Base-by-base conservation (phyloP, 2,797 vertebrate genomes). In the Zalophus californianus region DNA sequence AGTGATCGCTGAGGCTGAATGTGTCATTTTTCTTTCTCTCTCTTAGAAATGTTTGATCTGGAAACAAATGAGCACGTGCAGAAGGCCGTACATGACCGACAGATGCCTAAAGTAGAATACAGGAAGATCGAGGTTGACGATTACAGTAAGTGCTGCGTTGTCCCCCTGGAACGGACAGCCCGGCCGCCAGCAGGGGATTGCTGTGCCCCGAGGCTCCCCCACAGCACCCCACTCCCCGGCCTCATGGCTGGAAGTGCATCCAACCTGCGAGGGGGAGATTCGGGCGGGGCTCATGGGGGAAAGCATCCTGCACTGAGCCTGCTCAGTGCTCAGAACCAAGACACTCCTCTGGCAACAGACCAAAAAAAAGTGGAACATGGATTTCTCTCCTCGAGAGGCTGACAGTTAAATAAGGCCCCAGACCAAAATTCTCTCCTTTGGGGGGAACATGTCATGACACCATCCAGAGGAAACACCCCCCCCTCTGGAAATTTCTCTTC, bases 71-170 rank as follows among this genome's bases (percentile, higher is more conserved):
- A 99, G 27, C 98, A 97, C 11, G 98, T 99, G 0, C 99, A 99
- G 98, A 68, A 88, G 92, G 98, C 99, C 0, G 98, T 99, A 86
- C 98, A 98, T 93, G 99, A 99, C 91, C 99, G 99, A 97, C 99
- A 99, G 99, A 99, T 99, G 99, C 99, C 99, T 44, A 99, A 91
- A 97, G 98, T 99, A 90, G 99, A 99, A 91, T 99, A 99, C 95
- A 94, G 86, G 96, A 99, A 99, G 78, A 99, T 99, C 97, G 98
- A 96, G 95, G 98, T 99, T 5, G 99, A 99, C 0, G 99, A 99
- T 98, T 99, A 99, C 98, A 99, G 99, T 99, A 98, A 89, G 99
- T 99, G 89, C 48, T 32, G 4, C 62, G 18, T 27, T 87, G 50
- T 58, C 70, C 75, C 21, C 58, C 54, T n/a, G 83, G 97, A 90